phyloP scores from a whole-genome alignment of 2,888 invertebrate species.

The Hemistola chrysoprasaria region DNA sequence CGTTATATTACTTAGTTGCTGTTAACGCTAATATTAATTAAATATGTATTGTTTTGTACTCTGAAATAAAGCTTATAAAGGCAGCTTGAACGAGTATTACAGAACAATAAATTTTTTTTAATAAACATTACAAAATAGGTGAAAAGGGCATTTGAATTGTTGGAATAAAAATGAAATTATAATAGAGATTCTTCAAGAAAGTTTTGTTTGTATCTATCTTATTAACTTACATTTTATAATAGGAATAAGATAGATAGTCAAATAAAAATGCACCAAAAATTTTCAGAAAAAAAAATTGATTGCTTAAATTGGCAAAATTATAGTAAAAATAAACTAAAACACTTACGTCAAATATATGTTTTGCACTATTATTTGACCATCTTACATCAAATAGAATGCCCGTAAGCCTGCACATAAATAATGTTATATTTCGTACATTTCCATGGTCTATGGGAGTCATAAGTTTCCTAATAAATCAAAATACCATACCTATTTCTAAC shows the following conservation, averaged over 20 bases:
- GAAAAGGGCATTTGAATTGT: constrained; percentile 8
- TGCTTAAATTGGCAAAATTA: no score
- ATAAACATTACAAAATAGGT: constrained; percentile 1
- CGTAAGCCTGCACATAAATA: background rate
- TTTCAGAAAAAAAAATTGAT: no score
- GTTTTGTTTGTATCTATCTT: no score
- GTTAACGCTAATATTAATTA: constrained; percentile 9
- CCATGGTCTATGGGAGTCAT: constrained; percentile 6
- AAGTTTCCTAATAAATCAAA: constrained; percentile 27
- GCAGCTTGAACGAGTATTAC: constrained; percentile 18
- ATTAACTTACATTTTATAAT: no score
- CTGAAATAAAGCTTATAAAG: constrained; percentile 14
- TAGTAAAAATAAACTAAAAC: no score
- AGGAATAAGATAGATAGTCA: no score
- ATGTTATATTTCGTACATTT: constrained; percentile 3
- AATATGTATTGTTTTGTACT: constrained; percentile 13
- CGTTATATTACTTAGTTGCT: constrained; percentile 8
- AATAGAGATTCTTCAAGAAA: constrained; percentile 3
- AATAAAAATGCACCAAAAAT: no score
- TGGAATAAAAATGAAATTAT: constrained; percentile 8
- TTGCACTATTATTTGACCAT: no score
- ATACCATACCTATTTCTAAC: constrained; percentile 55
- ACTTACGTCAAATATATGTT: no score
- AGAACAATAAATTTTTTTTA: constrained; percentile 5
- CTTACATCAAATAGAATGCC: constrained; percentile 3